These are phyloP conservation scores for Caenorhabditis sinica DNA, from an alignment of 2,888 invertebrate genomes.

Conservation along the genomic window DNA sequence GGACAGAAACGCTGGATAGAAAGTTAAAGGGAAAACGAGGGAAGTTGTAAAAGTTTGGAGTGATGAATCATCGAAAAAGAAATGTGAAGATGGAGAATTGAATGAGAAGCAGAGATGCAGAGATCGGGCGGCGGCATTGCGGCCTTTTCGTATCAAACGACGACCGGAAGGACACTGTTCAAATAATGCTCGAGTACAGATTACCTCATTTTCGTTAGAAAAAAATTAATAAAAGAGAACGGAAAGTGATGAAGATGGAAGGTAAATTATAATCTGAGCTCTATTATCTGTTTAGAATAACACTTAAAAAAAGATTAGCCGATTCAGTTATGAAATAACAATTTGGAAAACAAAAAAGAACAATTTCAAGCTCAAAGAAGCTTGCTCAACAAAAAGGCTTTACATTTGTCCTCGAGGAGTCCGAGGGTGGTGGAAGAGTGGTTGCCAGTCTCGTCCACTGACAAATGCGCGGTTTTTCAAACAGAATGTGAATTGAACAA, in stretches of 20 bases:
- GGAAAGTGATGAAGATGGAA: background rate
- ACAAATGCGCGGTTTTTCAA: slow-evolving; percentile 1
- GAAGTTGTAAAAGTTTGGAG: slow-evolving; percentile 60
- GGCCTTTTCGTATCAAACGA: slow-evolving; percentile 16
- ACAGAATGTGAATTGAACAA: too few relatives aligned
- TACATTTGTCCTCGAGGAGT: slow-evolving; percentile 13
- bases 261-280: too few relatives aligned
- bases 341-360: background rate
- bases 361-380: background rate
- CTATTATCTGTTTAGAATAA: too few relatives aligned
- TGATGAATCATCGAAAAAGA: slow-evolving; percentile 55
- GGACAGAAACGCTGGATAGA: slow-evolving; percentile 18
- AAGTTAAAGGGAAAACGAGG: slow-evolving; percentile 17
- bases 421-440: background rate
- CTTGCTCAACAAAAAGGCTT: background rate
- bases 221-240: background rate
- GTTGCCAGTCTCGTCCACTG: background rate
- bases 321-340: too few relatives aligned
- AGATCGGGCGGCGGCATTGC: slow-evolving; percentile 34
- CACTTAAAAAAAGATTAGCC: too few relatives aligned
- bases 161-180: slow-evolving; percentile 51
- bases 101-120: slow-evolving; percentile 32
- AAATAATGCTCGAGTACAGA: slow-evolving; percentile 21
- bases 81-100: background rate
- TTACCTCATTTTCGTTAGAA: background rate